Evolutionary conservation across 2,113 vertebrate genomes (phyloP).

Genomic region (Dromaius novaehollandiae): DNA sequence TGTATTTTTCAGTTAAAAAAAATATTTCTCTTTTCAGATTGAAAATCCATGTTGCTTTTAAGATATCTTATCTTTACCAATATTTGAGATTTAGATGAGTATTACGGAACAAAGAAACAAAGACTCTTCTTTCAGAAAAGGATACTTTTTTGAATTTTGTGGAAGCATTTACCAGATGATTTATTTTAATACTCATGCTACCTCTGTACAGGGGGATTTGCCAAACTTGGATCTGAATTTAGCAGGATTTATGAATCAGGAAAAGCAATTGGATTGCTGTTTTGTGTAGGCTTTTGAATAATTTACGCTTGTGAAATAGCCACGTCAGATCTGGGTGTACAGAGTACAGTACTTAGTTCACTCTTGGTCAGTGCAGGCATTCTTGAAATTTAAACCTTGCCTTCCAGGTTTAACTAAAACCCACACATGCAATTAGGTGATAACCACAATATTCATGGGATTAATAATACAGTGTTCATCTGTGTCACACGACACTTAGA

Average conservation of each 20-base stretch:
- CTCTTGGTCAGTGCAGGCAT: not conserved
- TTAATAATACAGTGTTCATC: not conserved
- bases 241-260: conserved; percentile 14
- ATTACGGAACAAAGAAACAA: not conserved
- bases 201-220: not conserved
- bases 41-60: not conserved
- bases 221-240: not conserved
- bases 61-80: not conserved
- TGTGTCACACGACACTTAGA: not conserved
- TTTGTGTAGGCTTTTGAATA: conserved; percentile 1
- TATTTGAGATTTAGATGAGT: not conserved
- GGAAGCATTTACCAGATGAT: not conserved
- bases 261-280: not conserved
- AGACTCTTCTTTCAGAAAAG: not conserved
- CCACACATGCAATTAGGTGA: not conserved
- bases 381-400: not conserved
- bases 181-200: not conserved
- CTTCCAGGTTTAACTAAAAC: not conserved
- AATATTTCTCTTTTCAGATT: not conserved
- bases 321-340: not conserved
- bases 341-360: not conserved
- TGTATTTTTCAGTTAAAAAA: not conserved
- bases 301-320: not conserved
- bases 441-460: not conserved
- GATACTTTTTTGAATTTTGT: not conserved